Evolutionary conservation across 1,140 invertebrate genomes (phyloP).

Genomic region (Eumeta japonica): DNA sequence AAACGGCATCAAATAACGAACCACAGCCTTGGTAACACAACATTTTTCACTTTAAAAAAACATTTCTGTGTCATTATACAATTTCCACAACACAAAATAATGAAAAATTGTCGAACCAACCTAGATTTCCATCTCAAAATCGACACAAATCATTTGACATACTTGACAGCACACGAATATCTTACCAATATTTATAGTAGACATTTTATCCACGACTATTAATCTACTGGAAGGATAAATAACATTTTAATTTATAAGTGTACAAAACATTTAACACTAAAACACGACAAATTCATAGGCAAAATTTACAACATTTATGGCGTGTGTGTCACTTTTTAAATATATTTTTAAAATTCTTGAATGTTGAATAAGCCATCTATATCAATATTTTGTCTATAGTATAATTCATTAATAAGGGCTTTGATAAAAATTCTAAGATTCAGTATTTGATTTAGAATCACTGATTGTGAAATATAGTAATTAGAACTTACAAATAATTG

Average conservation of each 20-base stretch:
- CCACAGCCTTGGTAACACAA: conserved; percentile 10
- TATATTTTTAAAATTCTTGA: too few species aligned
- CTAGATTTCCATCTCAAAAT: conserved; percentile 27
- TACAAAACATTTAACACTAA: conserved; percentile 38
- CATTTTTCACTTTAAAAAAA: conserved; percentile 16
- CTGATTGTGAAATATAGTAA: too few species aligned
- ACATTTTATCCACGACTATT: too few species aligned
- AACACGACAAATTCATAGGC: conserved; percentile 55
- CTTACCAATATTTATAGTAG: conserved; percentile 49
- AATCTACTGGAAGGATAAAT: too few species aligned
- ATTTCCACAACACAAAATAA: conserved; percentile 27
- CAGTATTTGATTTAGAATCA: too few species aligned
- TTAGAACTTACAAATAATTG: too few species aligned
- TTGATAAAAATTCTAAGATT: too few species aligned
- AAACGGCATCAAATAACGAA: conserved; percentile 12
- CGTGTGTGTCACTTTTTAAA: conserved; percentile 56
- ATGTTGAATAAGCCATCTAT: too few species aligned
- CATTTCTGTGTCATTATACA: conserved; percentile 21
- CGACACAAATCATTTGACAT: conserved; percentile 18
- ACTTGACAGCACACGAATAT: conserved; percentile 16
- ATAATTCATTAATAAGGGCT: too few species aligned
- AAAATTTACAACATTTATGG: conserved; percentile 58
- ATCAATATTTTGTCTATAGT: too few species aligned
- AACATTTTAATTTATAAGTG: conserved; percentile 35
- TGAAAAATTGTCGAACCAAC: conserved; percentile 51